Conservation (phyloP, 1,140 invertebrate species). For the Zaprionus taronus region DNA sequence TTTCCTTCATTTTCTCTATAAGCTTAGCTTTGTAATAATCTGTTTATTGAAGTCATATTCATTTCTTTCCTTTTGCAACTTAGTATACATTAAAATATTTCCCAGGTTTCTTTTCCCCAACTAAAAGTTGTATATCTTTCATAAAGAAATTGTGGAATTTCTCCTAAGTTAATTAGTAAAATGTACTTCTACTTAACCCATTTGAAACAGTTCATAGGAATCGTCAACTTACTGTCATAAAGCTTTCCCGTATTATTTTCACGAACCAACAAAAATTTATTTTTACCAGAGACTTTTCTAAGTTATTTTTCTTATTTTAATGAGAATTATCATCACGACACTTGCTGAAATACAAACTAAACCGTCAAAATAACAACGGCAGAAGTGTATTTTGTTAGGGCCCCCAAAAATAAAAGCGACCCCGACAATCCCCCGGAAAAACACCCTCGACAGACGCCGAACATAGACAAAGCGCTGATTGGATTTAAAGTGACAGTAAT, state of each 20-base stretch:
- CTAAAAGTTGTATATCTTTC: neutral
- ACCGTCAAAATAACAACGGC: neutral
- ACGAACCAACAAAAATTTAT: conserved; percentile 36
- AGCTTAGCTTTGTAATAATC: no score
- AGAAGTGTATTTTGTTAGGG: conserved; percentile 23
- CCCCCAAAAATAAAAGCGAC: conserved; percentile 11
- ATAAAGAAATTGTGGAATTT: conserved; percentile 2
- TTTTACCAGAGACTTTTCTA: conserved; percentile 21
- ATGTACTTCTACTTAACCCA: conserved; percentile 1
- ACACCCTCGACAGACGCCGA: conserved; percentile 29
- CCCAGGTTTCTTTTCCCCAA: neutral
- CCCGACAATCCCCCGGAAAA: neutral
- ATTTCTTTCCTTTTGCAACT: no score
- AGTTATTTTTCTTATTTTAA: conserved; percentile 43
- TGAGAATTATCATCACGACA: conserved; percentile 40
- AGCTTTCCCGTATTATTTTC: conserved; percentile 12
- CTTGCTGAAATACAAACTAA: conserved; percentile 23
- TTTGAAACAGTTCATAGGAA: neutral
- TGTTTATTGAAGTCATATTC: no score
- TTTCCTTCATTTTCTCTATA: no score
- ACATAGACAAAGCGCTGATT: conserved; percentile 70
- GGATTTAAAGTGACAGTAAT: conserved; percentile 74
- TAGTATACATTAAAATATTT: neutral
- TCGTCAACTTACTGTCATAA: conserved; percentile 25
- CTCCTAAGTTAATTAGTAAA: neutral